phyloP scores from a whole-genome alignment of 2,888 invertebrate species.

The Galeopsomyia nigrocyanea region DNA sequence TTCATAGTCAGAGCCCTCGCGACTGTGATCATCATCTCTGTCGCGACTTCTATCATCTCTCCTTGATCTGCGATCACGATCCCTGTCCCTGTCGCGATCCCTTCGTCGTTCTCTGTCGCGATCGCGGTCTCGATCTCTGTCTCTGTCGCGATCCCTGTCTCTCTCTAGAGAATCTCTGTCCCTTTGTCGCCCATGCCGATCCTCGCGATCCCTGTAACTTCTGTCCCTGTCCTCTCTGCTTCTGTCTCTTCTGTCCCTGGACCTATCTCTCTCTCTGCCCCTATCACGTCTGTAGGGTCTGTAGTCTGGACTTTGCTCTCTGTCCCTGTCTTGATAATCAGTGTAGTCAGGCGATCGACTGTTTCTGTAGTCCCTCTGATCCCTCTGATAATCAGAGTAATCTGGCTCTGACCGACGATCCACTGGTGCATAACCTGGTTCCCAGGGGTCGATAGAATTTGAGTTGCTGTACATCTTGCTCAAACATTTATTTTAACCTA shows the following conservation, averaged over 20 bases:
- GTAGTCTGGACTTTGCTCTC: constrained; percentile 63
- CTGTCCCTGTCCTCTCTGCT: constrained; percentile 63
- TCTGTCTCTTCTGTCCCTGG: constrained; percentile 62
- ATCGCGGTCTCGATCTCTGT: constrained; percentile 57
- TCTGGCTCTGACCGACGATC: constrained; percentile 52
- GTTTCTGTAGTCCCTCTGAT: constrained; percentile 58
- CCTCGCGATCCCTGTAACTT: constrained; percentile 61
- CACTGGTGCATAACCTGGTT: constrained; percentile 65
- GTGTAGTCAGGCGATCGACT: constrained; percentile 62
- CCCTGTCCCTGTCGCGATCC: constrained; percentile 58
- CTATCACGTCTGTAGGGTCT: constrained; percentile 62
- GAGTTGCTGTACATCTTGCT: constrained; percentile 60
- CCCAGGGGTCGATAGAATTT: constrained; percentile 65
- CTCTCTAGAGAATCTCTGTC: constrained; percentile 55
- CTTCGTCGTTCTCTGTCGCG: constrained; percentile 59
- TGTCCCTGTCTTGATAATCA: constrained; percentile 55
- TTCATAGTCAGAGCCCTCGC: constrained; percentile 64
- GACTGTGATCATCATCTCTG: constrained; percentile 62
- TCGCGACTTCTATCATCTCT: constrained; percentile 59
- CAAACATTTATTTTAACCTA: constrained; percentile 37
- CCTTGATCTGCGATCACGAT: constrained; percentile 54
- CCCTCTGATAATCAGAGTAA: constrained; percentile 56
- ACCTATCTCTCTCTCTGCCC: constrained; percentile 64
- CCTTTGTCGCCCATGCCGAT: constrained; percentile 54
- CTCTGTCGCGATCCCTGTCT: constrained; percentile 58